These are phyloP conservation scores for Nomada hirtipes DNA, from an alignment of 2,888 invertebrate species.

Conservation along the genomic window DNA sequence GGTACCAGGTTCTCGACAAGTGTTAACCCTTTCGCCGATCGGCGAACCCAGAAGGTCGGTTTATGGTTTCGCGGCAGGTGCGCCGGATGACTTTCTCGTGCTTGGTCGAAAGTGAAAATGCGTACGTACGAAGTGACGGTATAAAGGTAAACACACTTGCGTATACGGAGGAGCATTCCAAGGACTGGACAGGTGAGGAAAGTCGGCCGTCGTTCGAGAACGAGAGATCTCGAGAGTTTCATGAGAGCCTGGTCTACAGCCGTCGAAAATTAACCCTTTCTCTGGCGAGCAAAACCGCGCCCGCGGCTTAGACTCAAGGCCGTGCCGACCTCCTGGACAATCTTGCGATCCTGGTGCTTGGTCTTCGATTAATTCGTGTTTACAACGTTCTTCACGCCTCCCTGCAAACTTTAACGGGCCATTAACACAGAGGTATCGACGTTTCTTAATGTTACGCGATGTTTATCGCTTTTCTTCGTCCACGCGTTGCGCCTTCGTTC, in stretches of 20 bases:
- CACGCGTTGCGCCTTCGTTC: slow-evolving; percentile 18
- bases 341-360: slow-evolving; percentile 74
- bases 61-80: slow-evolving; percentile 14
- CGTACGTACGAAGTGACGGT: background rate
- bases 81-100: slow-evolving; percentile 23
- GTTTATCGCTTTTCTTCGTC: slow-evolving; percentile 16
- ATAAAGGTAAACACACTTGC: too few relatives aligned
- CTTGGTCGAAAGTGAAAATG: background rate
- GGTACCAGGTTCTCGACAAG: slow-evolving; percentile 78
- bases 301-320: background rate
- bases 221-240: slow-evolving; percentile 25
- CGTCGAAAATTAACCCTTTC: slow-evolving; percentile 76
- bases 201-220: slow-evolving; percentile 3
- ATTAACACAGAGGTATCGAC: slow-evolving; percentile 72
- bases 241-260: slow-evolving; percentile 68
- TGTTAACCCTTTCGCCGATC: slow-evolving; percentile 74
- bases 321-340: slow-evolving; percentile 43
- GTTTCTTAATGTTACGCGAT: slow-evolving; percentile 36
- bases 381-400: slow-evolving; percentile 82
- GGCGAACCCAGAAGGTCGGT: slow-evolving; percentile 47
- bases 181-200: background rate
- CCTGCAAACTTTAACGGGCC: slow-evolving; percentile 70
- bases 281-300: slow-evolving; percentile 35
- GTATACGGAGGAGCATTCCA: too few relatives aligned
- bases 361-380: slow-evolving; percentile 82